Base-by-base conservation (phyloP, 2,888 invertebrate species). In the Agrochola litura region DNA sequence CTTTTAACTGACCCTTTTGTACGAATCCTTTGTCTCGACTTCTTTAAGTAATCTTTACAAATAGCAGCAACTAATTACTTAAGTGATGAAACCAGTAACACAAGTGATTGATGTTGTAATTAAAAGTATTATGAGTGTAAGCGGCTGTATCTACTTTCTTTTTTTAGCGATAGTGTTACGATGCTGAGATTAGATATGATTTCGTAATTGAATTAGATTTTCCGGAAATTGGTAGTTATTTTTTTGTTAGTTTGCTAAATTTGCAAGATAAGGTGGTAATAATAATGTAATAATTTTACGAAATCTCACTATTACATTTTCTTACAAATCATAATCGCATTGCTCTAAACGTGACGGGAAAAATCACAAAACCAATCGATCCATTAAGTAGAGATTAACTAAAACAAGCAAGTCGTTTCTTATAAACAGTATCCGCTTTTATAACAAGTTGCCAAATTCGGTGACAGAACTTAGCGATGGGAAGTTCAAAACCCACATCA, bases 41-140 rank as follows among this genome's bases (percentile, higher is more conserved):
- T 63, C 41, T 77, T 41, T 49, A 43, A 8, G 14, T 73, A 79
- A 81, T 83, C 83, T 72, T 83, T n/a, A 78, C 49, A 72, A 77
- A 81, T 66, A 61, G 46, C 72, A 43, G 37, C 64, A 2, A 46
- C 52, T 52, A 25, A 49, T 60, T 63, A 58, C 52, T 58, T n/a
- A 73, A 63, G 79, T 49, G 3, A 22, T 22, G 52, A 66, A 58
- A 54, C 49, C 1, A 19, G 46, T 78, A 73, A 73, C 16, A 41
- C 56, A 14, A n/a, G 9, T 63, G 67, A 82, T 75, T 84, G 64
- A 80, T 84, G 85, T 66, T 16, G 81, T 72, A 84, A 82, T 82
- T 76, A 76, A 65, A n/a, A 63, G 0, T 58, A 41, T 37, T 30
- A 74, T 30, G 19, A 49, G 12, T 16, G 10, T 71, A 60, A 63